Conservation (phyloP, 2,888 invertebrate species). For the Penaeus monodon region DNA sequence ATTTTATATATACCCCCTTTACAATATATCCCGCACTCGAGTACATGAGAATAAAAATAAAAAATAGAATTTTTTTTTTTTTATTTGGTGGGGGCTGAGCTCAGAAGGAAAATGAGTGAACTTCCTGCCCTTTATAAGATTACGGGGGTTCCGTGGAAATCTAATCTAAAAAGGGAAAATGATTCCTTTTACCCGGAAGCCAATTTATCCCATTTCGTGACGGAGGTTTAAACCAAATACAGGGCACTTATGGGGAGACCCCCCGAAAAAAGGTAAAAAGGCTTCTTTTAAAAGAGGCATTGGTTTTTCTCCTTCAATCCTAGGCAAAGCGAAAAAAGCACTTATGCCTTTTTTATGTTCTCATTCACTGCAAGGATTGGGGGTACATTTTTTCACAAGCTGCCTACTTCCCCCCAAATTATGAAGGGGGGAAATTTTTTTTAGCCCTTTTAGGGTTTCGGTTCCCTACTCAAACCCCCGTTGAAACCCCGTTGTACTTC, state of each 20-base stretch:
- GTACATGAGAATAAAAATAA: too few relatives aligned
- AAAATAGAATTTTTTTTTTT: too few relatives aligned
- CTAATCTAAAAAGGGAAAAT: neutral
- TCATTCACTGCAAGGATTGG: constrained; percentile 23
- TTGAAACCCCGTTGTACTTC: constrained; percentile 73
- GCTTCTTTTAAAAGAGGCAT: constrained; percentile 41
- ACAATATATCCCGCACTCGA: too few relatives aligned
- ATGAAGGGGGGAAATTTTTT: constrained; percentile 78
- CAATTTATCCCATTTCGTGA: constrained; percentile 21
- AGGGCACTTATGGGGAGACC: constrained; percentile 35
- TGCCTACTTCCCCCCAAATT: constrained; percentile 76
- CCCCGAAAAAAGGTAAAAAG: constrained; percentile 38
- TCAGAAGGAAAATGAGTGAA: constrained; percentile 58
- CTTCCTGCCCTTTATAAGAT: constrained; percentile 44
- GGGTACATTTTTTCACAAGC: constrained; percentile 65
- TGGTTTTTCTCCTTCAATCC: constrained; percentile 66
- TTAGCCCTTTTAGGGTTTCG: constrained; percentile 76
- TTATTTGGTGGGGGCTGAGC: neutral
- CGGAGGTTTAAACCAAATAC: constrained; percentile 32
- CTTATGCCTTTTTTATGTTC: constrained; percentile 66
- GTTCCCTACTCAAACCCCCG: constrained; percentile 72
- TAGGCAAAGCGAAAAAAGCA: constrained; percentile 65
- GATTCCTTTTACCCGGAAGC: constrained; percentile 40
- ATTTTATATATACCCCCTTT: too few relatives aligned
- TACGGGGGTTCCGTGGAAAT: constrained; percentile 41